Conservation (phyloP, 2,797 vertebrate genomes). For the Loriculus beryllinus region DNA sequence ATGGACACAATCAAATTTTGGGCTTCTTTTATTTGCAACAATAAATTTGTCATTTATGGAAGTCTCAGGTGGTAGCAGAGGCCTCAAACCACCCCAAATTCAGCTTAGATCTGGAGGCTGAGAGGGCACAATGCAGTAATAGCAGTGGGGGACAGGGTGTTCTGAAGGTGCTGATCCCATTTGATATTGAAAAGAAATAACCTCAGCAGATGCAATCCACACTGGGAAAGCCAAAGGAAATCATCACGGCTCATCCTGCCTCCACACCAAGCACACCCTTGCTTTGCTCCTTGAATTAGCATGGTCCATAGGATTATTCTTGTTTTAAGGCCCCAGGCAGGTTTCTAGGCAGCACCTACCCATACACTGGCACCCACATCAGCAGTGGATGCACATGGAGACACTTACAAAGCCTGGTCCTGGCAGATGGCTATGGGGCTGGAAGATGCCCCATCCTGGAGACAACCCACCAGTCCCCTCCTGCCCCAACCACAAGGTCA, state of each 20-base stretch:
- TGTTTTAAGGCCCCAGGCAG: background rate
- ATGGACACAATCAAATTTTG: background rate
- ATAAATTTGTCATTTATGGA: background rate
- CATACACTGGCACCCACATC: background rate
- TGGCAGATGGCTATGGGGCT: background rate
- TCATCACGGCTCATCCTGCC: background rate
- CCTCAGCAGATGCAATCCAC: accelerated
- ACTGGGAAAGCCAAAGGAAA: background rate
- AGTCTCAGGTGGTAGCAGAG: background rate
- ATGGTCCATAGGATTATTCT: background rate
- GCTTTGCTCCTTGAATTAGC: background rate
- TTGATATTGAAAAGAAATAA: background rate
- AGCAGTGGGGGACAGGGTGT: accelerated
- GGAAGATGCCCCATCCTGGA: background rate
- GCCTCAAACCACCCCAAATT: background rate
- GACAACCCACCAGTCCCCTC: background rate
- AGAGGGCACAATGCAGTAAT: background rate
- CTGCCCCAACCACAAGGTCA: background rate
- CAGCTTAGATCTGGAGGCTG: background rate
- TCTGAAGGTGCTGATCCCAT: background rate
- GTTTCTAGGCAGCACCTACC: background rate
- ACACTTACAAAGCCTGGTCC: constrained; percentile 5
- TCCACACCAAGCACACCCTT: background rate
- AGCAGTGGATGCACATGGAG: background rate
- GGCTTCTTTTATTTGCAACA: background rate